phyloP scores from a whole-genome alignment of 2,797 vertebrate species.

The Enteromius unitaeniatus region DNA sequence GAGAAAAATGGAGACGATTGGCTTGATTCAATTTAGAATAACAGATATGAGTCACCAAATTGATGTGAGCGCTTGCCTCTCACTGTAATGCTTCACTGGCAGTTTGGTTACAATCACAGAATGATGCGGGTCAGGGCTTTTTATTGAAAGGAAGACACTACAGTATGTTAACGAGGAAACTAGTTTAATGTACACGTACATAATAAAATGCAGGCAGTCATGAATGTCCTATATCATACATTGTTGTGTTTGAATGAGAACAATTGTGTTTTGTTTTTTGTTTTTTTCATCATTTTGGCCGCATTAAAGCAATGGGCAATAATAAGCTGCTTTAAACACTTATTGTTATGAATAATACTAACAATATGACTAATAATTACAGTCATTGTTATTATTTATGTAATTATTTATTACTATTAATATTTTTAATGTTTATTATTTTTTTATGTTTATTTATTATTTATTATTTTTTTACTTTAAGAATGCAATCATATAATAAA shows the following conservation, averaged over 20 bases:
- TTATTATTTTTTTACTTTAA: neutral
- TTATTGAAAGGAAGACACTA: neutral
- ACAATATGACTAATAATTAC: neutral
- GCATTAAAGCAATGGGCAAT: neutral
- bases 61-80: constrained; percentile 41
- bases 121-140: constrained; percentile 29
- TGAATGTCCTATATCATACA: neutral
- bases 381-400: neutral
- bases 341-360: neutral
- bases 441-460: too few relatives aligned
- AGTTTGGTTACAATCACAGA: constrained; percentile 1
- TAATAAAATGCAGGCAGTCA: neutral
- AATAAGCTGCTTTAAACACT: neutral
- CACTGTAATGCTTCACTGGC: constrained; percentile 25
- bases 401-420: neutral
- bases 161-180: constrained; percentile 15
- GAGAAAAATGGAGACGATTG: constrained; percentile 39
- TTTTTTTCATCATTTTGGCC: neutral
- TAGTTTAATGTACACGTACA: neutral
- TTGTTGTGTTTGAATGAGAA: neutral
- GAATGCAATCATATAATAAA: neutral
- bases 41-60: constrained; percentile 43
- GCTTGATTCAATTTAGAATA: constrained; percentile 52
- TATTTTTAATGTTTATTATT: neutral
- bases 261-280: neutral